Conservation (phyloP, 2,113 vertebrate genomes). For the Macaca nemestrina region DNA sequence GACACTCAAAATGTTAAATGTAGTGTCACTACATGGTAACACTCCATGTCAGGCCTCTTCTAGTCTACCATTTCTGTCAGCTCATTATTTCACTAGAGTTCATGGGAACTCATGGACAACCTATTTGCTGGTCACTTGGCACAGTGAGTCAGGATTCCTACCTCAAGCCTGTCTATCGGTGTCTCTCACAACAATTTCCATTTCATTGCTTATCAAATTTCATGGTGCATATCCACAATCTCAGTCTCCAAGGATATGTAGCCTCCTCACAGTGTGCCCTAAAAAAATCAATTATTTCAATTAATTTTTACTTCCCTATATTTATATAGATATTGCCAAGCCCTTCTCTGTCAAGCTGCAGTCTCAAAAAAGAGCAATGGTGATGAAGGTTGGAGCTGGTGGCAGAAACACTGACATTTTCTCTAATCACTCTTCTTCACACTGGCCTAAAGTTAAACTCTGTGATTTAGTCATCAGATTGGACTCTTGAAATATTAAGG, state of each 20-base stretch:
- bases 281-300: neutral
- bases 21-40: too few species aligned
- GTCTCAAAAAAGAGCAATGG: neutral
- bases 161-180: neutral
- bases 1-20: too few species aligned
- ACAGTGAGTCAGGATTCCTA: neutral
- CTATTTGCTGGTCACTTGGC: neutral
- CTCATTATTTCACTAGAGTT: neutral
- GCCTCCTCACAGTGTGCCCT: neutral
- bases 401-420: neutral
- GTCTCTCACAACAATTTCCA: neutral
- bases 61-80: neutral
- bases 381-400: neutral
- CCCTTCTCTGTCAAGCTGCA: neutral
- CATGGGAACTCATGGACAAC: neutral
- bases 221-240: neutral
- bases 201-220: neutral
- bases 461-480: neutral
- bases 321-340: neutral
- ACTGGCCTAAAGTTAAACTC: neutral
- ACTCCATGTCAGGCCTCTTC: neutral
- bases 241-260: neutral
- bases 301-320: neutral
- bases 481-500: neutral
- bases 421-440: neutral